Evolutionary conservation across 2,888 invertebrate species (phyloP), one percentile per base, ranked within the genome.

Genomic region (Tipula unca): DNA sequence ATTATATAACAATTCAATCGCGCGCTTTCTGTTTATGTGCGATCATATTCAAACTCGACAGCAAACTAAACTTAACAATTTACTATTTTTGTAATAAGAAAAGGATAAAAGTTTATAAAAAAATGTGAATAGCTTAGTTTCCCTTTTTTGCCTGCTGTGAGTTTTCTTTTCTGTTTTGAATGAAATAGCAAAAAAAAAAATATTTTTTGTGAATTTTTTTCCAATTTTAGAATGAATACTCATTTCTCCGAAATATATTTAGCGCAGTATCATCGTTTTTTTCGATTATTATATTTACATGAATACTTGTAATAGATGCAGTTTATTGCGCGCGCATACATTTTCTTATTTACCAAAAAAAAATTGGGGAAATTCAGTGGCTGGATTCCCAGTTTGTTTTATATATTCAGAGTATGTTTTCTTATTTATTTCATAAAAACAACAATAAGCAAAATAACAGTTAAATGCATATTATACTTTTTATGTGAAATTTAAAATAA

Each of bases 41-140:
- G 69, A 69, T 69, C 69, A 69, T 69, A 69, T 69, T 69, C 69
- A 69, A 69, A 69, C 69, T 25, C 69, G 69, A 69, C 69, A 69
- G 69, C 10, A 69, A 69, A 69, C 69, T 69, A 69, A 69, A 69
- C 25, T 69, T 69, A 69, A 69, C 6, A 69, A 69, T 69, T 69
- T 69, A 69, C 69, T 69, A 69, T 69, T 69, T 69, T 69, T 69
- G 69, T 69, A 69, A 69, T 69, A 10, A 69, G 69, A 69, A 69
- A 69, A 69, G 69, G 69, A 69, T 69, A 10, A 69, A 69, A 69
- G 69, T 69, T 69, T 69, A 25, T 3, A 48, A 25, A 20, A 69
- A 69, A 20, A 69, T n/a, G n/a, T n/a, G 25, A 10, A 69, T 25
- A 69, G 69, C 25, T 69, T 69, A 25, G 69, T 69, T 69, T 69